A percentile compares a stretch with the other conserved stretches of the same genome.
Evolutionary conservation across 2,797 vertebrate genomes (phyloP).

Genomic region (Bradypodion ventrale): DNA sequence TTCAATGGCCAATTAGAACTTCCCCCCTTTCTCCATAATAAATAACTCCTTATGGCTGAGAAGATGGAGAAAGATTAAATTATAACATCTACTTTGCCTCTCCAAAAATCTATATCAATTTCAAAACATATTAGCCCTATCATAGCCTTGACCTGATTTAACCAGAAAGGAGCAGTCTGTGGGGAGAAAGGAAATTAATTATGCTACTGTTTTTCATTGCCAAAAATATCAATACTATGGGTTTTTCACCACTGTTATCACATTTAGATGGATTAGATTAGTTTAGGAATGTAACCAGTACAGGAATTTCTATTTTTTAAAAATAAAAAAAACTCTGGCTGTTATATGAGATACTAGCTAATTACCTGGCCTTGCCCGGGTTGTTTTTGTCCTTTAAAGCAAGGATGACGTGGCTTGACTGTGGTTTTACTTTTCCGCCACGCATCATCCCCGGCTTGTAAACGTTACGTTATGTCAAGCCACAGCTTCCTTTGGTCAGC

Average conservation of each 20-base stretch:
- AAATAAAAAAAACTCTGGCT: no score
- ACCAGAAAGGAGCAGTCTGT: neutral
- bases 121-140: constrained; percentile 40
- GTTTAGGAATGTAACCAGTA: neutral
- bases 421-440: no score
- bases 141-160: constrained; percentile 30
- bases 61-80: constrained; percentile 37
- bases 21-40: constrained; percentile 35
- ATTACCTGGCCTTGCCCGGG: no score
- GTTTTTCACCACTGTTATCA: neutral
- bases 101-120: constrained; percentile 64
- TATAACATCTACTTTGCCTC: constrained; percentile 38
- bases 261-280: no score
- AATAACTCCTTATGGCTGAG: constrained; percentile 39
- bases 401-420: no score
- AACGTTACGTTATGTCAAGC: no score
- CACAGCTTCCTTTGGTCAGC: no score
- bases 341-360: no score
- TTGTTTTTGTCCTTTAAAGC: no score
- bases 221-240: constrained; percentile 32
- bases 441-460: no score
- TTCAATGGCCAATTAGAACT: constrained; percentile 48
- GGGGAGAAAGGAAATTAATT: neutral
- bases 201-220: neutral
- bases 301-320: no score